Base-by-base conservation (phyloP, 2,888 invertebrate species). In the Brachyopa scutellaris region DNA sequence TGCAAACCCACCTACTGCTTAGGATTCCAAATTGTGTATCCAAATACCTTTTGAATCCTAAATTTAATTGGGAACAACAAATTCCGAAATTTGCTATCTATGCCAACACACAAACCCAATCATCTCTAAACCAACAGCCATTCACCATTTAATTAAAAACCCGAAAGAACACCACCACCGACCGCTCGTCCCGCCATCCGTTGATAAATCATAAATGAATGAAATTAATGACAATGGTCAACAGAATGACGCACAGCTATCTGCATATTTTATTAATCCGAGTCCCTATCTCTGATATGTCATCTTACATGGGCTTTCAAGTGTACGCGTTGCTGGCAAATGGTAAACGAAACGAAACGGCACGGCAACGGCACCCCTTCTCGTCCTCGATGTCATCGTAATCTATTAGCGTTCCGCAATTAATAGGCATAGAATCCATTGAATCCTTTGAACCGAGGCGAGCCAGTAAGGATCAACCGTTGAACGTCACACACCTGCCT, bases 221-320 rank as follows among this genome's bases (percentile, higher is more conserved):
- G 66, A 77, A 82, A 82, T 82, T 76, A 77, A 82, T 77, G 77
- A 66, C 66, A 72, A 76, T 77, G 82, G 82, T 72, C 82, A 82
- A 40, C 45, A 23, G 47, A 76, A 76, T 66, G 70, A 76, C 76
- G 64, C 76, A 67, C 66, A 82, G 38, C 57, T 76, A 74, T 74
- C 49, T 82, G 82, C 70, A 82, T 82, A 82, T 66, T 77, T 77
- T 72, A 82, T 82, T 76, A 82, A 76, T 72, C 51, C 19, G 21
- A 17, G 21, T 38, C 40, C 59, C 38, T 73, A 72, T 70, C 74
- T 59, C 8, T 17, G 66, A 70, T 47, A 70, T 59, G 69, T 57
- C 76, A 66, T 76, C 69, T 80, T 62, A 76, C 76, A 82, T 77
- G 66, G 72, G 70, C 64, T 66, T 59, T 49, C 49, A 4, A 49